These are phyloP conservation scores for Synaphobranchus kaupii DNA, from an alignment of 2,797 vertebrate genomes.

Conservation along the genomic window DNA sequence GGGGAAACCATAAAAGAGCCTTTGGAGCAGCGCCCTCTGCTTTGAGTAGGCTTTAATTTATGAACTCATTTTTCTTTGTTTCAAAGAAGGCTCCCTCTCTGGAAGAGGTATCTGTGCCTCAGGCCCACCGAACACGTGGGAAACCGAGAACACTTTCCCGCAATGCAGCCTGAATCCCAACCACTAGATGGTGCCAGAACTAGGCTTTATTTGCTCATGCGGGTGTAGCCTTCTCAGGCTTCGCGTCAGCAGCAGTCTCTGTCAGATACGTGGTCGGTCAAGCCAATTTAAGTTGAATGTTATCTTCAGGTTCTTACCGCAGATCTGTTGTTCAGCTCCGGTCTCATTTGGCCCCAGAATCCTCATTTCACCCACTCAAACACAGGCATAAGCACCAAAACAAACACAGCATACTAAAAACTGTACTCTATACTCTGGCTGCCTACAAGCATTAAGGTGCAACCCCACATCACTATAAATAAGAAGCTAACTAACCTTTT, in stretches of 20 bases:
- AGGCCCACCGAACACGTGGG: background rate
- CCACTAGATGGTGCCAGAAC: background rate
- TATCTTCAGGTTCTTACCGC: background rate
- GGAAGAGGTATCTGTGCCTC: background rate
- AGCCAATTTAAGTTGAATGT: background rate
- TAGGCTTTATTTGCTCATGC: background rate
- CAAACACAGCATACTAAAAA: background rate
- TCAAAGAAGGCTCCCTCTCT: background rate
- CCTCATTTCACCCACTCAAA: background rate
- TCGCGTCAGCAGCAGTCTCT: background rate
- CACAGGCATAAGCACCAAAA: background rate
- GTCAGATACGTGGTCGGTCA: background rate
- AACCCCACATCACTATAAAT: too few species aligned
- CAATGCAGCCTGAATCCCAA: background rate
- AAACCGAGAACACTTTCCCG: background rate
- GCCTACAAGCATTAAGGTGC: too few species aligned
- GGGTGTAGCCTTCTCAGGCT: background rate
- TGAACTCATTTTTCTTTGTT: background rate
- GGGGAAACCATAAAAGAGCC: background rate
- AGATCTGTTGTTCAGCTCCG: background rate
- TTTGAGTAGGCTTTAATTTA: background rate
- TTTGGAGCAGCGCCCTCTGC: background rate
- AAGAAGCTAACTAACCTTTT: too few species aligned
- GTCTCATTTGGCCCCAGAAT: background rate
- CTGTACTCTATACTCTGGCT: background rate